Conservation (phyloP, 2,888 invertebrate species). For the Pterostichus madidus region DNA sequence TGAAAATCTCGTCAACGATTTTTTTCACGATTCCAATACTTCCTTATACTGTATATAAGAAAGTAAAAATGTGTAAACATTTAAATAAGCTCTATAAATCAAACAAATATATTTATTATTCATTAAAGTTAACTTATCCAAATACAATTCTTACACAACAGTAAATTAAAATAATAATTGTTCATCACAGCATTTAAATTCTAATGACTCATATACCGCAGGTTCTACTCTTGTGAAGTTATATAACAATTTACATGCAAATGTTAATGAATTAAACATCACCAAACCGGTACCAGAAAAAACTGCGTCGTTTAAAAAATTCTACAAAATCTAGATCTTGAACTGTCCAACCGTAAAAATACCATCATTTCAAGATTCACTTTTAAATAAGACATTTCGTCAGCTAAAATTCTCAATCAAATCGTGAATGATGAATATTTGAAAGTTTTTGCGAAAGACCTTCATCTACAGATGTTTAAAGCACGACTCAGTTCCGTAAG, state of each 20-base stretch:
- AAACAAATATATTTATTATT: conserved; percentile 11
- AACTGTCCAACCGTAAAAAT: conserved; percentile 7
- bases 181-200: conserved; percentile 10
- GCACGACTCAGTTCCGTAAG: conserved; percentile 49
- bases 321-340: background rate
- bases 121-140: background rate
- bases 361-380: conserved; percentile 29
- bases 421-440: conserved; percentile 31
- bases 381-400: conserved; percentile 28
- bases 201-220: conserved; percentile 23
- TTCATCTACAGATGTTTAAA: conserved; percentile 41
- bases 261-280: conserved; percentile 44
- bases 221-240: conserved; percentile 12
- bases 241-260: conserved; percentile 17
- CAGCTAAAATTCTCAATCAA: background rate
- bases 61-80: background rate
- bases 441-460: conserved; percentile 48
- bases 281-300: conserved; percentile 18
- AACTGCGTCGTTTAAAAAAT: conserved; percentile 38
- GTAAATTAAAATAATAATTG: conserved; percentile 14
- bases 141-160: conserved; percentile 14
- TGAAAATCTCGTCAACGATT: no score
- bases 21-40: no score
- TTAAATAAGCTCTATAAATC: background rate
- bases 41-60: no score